Conservation (phyloP, 2,888 invertebrate genomes). For the Cataglyphis albicans region DNA sequence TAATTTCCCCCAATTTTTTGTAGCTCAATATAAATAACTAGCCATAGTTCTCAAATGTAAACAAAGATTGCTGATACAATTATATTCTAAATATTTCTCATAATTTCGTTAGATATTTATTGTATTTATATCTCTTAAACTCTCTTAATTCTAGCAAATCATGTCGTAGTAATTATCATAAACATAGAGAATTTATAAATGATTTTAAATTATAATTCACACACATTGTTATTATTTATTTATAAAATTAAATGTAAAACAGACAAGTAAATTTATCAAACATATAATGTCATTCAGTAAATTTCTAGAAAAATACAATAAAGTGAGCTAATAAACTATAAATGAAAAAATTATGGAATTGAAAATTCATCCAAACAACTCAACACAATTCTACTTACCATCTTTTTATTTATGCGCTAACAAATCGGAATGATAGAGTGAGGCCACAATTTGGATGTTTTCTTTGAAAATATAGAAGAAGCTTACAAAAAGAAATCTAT, state of each 20-base stretch:
- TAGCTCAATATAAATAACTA: neutral
- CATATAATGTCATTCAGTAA: neutral
- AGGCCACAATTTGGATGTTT: neutral
- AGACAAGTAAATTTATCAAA: neutral
- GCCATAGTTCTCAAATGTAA: neutral
- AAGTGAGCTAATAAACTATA: neutral
- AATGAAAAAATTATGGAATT: neutral
- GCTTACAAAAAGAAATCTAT: neutral
- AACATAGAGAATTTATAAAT: neutral
- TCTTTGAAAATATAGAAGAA: neutral
- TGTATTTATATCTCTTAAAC: neutral
- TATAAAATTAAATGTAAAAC: neutral
- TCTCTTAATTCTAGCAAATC: neutral
- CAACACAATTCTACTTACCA: neutral
- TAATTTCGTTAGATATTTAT: neutral
- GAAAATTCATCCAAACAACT: neutral
- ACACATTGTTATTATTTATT: neutral
- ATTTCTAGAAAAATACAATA: neutral
- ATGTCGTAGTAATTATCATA: neutral
- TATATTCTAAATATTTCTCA: neutral
- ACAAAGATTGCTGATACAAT: neutral
- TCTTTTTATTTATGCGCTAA: neutral
- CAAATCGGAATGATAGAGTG: neutral
- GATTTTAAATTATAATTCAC: neutral
- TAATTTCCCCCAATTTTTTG: neutral